Evolutionary conservation across 2,797 vertebrate species (phyloP), one percentile per base, ranked within the genome.

Genomic region (Chloroceryle inda): DNA sequence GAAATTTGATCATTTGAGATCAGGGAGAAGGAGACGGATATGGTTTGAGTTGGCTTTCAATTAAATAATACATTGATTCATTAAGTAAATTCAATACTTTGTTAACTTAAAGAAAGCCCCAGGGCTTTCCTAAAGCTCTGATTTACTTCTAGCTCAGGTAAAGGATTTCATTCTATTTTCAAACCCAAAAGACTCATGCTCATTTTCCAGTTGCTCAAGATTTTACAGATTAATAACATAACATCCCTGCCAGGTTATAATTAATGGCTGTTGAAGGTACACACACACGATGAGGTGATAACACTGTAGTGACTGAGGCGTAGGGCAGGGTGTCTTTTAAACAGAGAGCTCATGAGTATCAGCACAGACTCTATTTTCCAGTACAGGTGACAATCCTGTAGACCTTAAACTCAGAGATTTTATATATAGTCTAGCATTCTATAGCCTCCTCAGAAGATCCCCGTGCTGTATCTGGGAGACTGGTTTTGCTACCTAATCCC

Each of bases 151-250:
- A 64, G 74, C 33, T 86, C 27, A 96, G 92, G 73, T 79, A 53
- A 61, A 96, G 80, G 73, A 96, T 72, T 96, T 94, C 91, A 80
- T 26, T 96, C 45, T 91, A 11, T 93, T 85, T 96, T 94, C 77
- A 86, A 72, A 97, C 95, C 94, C 78, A 75, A 68, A 95, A 92
- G 82, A 94, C 67, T 92, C 4, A 2, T 53, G n/a, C 69, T 61
- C n/a, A 92, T 92, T 94, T 96, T 84, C 69, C 71, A 85, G 92
- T 85, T 95, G 80, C 77, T 94, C 64, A 89, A 87, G 85, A 95
- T 96, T 97, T 95, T 78, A 80, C 35, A 93, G 66, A 94, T 91
- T 96, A 97, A 97, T 96, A 97, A 96, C 88, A 71, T 92, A 95
- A 95, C 64, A 96, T 44, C 59, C 80, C 44, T 89, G 73, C 76